Percentiles rank a stretch among this genome's conserved stretches.
phyloP scores from a whole-genome alignment of 2,797 vertebrate genomes.

The Ceyx erithaca region DNA sequence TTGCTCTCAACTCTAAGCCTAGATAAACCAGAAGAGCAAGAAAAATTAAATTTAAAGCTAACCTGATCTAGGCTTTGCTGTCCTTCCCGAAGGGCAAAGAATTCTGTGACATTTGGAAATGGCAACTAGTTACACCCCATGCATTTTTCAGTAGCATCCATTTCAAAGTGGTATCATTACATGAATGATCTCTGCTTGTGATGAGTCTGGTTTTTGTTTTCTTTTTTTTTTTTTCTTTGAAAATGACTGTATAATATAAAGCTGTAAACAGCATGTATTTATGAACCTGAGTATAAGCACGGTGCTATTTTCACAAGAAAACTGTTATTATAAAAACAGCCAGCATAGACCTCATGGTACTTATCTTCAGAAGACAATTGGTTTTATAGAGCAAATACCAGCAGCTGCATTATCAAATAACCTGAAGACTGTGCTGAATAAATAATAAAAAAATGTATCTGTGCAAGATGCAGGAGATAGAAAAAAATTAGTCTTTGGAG shows the following conservation, averaged over 20 bases:
- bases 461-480: background rate
- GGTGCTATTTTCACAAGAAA: background rate
- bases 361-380: background rate
- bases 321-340: background rate
- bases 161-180: background rate
- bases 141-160: constrained; percentile 11
- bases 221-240: background rate
- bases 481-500: background rate
- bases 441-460: background rate
- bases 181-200: background rate
- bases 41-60: background rate
- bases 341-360: background rate
- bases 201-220: background rate
- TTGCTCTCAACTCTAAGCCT: background rate
- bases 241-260: background rate
- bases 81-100: background rate
- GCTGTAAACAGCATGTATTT: background rate
- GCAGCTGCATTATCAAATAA: constrained; percentile 4
- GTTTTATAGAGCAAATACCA: background rate
- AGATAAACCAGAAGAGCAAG: background rate
- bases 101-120: constrained; percentile 10
- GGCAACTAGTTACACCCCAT: background rate
- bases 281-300: background rate
- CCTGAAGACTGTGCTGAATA: background rate
- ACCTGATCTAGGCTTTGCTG: background rate